Base-by-base conservation (phyloP, 1,140 invertebrate species). In the Leptinotarsa undecemlineata region DNA sequence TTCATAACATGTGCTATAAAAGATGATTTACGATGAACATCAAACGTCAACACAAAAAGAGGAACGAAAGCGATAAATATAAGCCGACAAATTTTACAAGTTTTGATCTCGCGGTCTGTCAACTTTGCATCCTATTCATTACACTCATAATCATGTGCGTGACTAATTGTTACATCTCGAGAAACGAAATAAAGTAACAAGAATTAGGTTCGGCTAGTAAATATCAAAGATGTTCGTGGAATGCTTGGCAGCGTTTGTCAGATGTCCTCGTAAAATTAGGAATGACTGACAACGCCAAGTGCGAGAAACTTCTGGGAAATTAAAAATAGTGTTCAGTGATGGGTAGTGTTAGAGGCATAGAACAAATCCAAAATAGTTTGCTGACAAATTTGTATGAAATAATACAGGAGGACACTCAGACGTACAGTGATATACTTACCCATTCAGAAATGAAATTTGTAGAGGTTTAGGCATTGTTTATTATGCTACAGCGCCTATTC, bases 51-150 rank as follows among this genome's bases (percentile, higher is more conserved):
- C 51, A 19, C 51, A 57, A 57, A 42, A 57, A 19, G 51, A 57
- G 51, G n/a, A 57, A 17, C 6, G 51, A 17, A 57, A 57, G n/a
- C n/a, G n/a, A 72, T 64, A 64, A 20, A 48, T 47, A 15, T 20
- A 63, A 66, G 63, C 26, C 20, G 61, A 64, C 51, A 47, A 26
- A 72, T 47, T 61, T n/a, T 26, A 47, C 60, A 47, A 63, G 71
- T 72, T 66, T 61, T 72, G 71, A 72, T 72, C 71, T 72, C 57
- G 33, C 71, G 71, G 57, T 63, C 71, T 72, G 71, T 64, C 71
- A 64, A 64, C 60, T 64, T 72, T 64, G 60, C 51, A 21, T 72
- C 57, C 60, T 72, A 72, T 72, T 72, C 63, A 72, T 72, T 72
- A 72, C 23, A 19, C 33, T 61, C 61, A 63, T 64, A 64, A 64